Evolutionary conservation across 2,113 vertebrate genomes (phyloP).

Genomic region (Rutilus rutilus): DNA sequence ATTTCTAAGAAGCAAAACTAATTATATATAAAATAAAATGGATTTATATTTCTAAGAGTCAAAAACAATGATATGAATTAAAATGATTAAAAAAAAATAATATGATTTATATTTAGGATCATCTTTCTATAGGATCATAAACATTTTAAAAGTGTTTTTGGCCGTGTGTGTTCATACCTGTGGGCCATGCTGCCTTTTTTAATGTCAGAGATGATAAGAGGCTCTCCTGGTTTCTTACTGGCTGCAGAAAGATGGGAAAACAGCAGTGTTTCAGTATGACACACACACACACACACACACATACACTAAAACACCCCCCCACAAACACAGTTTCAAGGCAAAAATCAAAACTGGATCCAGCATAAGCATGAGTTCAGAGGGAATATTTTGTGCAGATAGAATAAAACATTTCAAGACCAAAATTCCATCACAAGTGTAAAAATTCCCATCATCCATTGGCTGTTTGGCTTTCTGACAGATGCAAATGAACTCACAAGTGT

Average conservation of each 20-base stretch:
- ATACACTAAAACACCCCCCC: neutral
- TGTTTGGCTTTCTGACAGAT: no score
- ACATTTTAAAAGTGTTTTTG: neutral
- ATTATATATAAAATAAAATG: no score
- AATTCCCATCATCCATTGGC: neutral
- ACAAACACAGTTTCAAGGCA: neutral
- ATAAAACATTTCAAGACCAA: slow-evolving; percentile 21
- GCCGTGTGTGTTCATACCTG: slow-evolving; percentile 75
- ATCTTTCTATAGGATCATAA: neutral
- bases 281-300: slow-evolving; percentile 15
- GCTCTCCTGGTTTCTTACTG: slow-evolving; percentile 91
- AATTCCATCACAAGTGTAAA: slow-evolving; percentile 2
- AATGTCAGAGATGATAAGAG: slow-evolving; percentile 96
- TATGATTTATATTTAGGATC: no score
- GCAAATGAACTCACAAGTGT: no score
- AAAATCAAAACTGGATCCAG: neutral
- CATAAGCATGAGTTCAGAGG: neutral
- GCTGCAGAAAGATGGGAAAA: slow-evolving; percentile 71
- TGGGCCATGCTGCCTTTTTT: slow-evolving; percentile 97
- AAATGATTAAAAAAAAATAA: neutral
- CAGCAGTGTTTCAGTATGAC: neutral
- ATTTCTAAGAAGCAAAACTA: neutral
- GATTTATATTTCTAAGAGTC: neutral
- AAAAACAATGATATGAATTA: neutral
- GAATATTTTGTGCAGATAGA: neutral